Conservation (phyloP, 2,888 invertebrate genomes). For the Uloborus plumipes region DNA sequence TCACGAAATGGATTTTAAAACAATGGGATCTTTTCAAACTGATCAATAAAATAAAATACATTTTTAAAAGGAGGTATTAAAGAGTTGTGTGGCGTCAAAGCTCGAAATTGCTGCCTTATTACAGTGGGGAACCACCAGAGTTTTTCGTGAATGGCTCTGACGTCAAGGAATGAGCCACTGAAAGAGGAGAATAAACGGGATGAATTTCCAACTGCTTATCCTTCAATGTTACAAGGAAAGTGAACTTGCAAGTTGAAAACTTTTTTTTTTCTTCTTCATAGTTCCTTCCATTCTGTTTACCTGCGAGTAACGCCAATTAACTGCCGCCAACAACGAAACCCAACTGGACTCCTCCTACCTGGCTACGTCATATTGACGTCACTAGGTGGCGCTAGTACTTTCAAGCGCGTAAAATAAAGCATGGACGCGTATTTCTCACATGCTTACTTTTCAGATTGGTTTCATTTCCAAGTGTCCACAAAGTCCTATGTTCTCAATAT, state of each 20-base stretch:
- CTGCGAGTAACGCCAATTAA: constrained; percentile 41
- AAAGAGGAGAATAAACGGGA: constrained; percentile 11
- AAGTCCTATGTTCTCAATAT: not conserved
- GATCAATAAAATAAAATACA: too few species aligned
- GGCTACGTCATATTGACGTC: constrained; percentile 39
- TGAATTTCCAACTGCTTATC: constrained; percentile 20
- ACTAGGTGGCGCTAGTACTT: constrained; percentile 50
- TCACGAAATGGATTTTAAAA: too few species aligned
- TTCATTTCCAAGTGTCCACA: constrained; percentile 27
- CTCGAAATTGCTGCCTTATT: too few species aligned
- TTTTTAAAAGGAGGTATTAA: too few species aligned
- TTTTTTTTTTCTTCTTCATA: constrained; percentile 18
- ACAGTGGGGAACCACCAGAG: too few species aligned
- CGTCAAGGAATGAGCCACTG: constrained; percentile 25
- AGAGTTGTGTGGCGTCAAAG: too few species aligned
- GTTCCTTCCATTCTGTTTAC: constrained; percentile 40
- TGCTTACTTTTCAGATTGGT: constrained; percentile 28
- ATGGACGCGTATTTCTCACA: constrained; percentile 45
- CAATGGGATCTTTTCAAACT: too few species aligned
- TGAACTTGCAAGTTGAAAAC: constrained; percentile 27
- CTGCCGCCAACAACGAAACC: constrained; percentile 13
- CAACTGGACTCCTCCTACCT: constrained; percentile 14
- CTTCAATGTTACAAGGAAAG: constrained; percentile 40
- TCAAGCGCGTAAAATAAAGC: constrained; percentile 62
- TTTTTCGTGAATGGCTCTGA: constrained; percentile 26